Evolutionary conservation across 2,113 vertebrate genomes (phyloP), one percentile per base, ranked within the genome.

Genomic region (Ammospiza caudacuta): DNA sequence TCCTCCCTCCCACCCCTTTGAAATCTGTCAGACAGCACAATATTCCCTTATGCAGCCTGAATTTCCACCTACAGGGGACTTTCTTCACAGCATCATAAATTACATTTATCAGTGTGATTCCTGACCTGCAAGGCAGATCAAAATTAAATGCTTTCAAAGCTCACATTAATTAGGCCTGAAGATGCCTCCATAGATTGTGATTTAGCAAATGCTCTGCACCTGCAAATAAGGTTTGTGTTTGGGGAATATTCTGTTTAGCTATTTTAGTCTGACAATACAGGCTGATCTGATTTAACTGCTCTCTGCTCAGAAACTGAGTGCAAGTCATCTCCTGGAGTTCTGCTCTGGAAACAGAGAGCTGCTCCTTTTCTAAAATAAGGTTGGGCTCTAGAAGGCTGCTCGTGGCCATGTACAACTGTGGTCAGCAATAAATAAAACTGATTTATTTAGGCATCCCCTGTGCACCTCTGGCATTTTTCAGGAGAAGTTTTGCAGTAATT

Each of bases 91-190:
- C 47, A 89, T 33, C 90, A 83, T 21, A 81, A 81, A 87, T 74
- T 39, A 67, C 43, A 63, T 78, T 63, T 74, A 91, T 63, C 55
- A 81, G 64, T 37, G 28, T 12, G 39, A 78, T 27, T 87, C 73
- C 69, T 94, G 68, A 77, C 41, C 90, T 84, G 52, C 27, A 86
- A 87, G 69, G 43, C 46, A 91, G 61, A 94, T 55, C 10, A 66
- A 80, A 92, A 91, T 92, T 54, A 83, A 91, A 89, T 33, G 39
- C 41, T 74, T 94, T 31, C 68, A 89, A 73, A 80, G 23, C 61
- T 78, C 27, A 55, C 21, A 70, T 54, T 84, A 41, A 92, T 87
- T 83, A 81, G 39, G n/a, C 37, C 17, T 46, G 13, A 18, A 77
- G 64, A 92, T 81, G 17, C 15, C 28, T 74, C 51, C 61, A 35